These are phyloP conservation scores for Cephus spinipes DNA, from an alignment of 2,888 invertebrate species.

Conservation along the genomic window DNA sequence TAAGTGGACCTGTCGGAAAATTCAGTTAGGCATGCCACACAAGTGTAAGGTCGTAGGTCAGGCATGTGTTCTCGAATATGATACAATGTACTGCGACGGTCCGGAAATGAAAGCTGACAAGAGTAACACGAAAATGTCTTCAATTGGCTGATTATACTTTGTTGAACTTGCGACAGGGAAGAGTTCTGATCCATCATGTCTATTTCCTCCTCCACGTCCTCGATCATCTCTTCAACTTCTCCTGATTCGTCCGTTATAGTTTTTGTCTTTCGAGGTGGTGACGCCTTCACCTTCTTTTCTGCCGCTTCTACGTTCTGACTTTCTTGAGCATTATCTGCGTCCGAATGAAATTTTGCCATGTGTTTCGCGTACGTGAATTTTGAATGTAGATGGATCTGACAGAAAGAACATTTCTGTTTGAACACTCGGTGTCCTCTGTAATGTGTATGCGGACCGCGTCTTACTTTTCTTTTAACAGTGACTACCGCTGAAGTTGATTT, in stretches of 20 bases:
- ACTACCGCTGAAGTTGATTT: constrained; percentile 30
- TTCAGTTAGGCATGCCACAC: constrained; percentile 61
- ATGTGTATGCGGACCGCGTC: constrained; percentile 56
- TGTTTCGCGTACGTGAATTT: constrained; percentile 56
- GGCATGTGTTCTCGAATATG: constrained; percentile 64
- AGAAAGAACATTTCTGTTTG: constrained; percentile 56
- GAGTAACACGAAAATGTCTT: constrained; percentile 62
- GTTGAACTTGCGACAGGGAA: constrained; percentile 58
- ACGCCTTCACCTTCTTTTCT: not conserved
- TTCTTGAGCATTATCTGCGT: constrained; percentile 5
- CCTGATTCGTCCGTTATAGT: not conserved
- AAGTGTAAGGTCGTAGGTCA: constrained; percentile 58
- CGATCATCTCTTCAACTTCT: constrained; percentile 27
- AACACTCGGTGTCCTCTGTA: constrained; percentile 51
- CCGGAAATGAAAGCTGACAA: constrained; percentile 52
- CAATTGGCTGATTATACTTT: constrained; percentile 61
- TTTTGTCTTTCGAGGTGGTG: too few species aligned
- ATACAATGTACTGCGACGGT: constrained; percentile 56
- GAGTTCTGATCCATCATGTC: constrained; percentile 52
- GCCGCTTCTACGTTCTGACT: not conserved
- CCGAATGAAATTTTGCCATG: constrained; percentile 56
- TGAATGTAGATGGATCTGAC: constrained; percentile 58
- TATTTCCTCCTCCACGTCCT: constrained; percentile 52
- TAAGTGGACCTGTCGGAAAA: constrained; percentile 59
- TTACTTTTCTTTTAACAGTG: constrained; percentile 41